These are phyloP conservation scores for Saccostrea glomerata DNA, from an alignment of 1,140 invertebrate species.

Conservation along the genomic window DNA sequence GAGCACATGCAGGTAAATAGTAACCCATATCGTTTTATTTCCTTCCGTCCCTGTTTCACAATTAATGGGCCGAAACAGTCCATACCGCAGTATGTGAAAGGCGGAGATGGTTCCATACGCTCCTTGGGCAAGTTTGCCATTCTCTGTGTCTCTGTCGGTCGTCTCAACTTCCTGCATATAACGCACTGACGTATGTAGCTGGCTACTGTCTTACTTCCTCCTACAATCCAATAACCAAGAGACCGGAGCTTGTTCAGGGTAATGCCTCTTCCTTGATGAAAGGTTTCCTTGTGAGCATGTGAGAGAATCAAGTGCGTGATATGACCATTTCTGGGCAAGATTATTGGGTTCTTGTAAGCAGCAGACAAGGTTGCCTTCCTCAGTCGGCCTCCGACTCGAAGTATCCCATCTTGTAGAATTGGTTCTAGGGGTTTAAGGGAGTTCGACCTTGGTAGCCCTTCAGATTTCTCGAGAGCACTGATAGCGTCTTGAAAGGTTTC, in stretches of 20 bases:
- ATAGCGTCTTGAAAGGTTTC: slow-evolving; percentile 46
- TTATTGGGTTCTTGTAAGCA: too few relatives aligned
- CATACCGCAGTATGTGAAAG: slow-evolving; percentile 55
- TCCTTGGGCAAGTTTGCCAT: slow-evolving; percentile 59
- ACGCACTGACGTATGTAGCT: slow-evolving; percentile 54
- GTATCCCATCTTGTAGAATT: too few relatives aligned
- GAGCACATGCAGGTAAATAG: slow-evolving; percentile 48
- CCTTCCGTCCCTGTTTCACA: slow-evolving; percentile 22
- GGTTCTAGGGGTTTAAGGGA: neutral
- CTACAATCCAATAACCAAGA: slow-evolving; percentile 56
- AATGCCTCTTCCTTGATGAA: slow-evolving; percentile 57
- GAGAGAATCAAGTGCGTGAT: too few relatives aligned
- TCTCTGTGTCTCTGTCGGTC: slow-evolving; percentile 39
- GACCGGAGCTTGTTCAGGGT: slow-evolving; percentile 54
- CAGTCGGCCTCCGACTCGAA: slow-evolving; percentile 46
- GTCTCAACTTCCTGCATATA: slow-evolving; percentile 50
- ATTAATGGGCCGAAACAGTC: slow-evolving; percentile 46
- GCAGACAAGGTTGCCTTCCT: too few relatives aligned
- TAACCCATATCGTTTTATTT: slow-evolving; percentile 37
- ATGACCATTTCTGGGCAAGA: too few relatives aligned
- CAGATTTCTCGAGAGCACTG: slow-evolving; percentile 45
- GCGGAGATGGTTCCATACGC: slow-evolving; percentile 46
- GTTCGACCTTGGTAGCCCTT: neutral
- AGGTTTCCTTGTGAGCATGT: slow-evolving; percentile 45
- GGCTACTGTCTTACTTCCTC: slow-evolving; percentile 41